These are phyloP conservation scores for Corythucha ciliata DNA, from an alignment of 2,888 invertebrate genomes.

Conservation along the genomic window DNA sequence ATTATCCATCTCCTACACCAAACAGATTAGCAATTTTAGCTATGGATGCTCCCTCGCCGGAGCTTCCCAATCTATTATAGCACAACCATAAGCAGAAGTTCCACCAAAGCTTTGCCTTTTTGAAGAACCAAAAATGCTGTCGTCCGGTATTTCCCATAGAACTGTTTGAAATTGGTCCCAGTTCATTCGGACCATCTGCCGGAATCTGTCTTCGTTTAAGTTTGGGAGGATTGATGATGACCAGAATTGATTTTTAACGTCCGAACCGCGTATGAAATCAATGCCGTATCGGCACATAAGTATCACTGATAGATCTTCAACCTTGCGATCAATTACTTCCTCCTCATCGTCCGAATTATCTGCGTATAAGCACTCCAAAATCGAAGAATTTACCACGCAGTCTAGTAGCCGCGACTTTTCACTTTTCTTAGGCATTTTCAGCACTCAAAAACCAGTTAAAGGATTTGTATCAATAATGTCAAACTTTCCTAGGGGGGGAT, in stretches of 20 bases:
- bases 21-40: conserved; percentile 12
- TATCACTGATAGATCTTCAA: too few species aligned
- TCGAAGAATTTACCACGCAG: too few species aligned
- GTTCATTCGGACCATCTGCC: conserved; percentile 14
- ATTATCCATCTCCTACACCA: conserved; percentile 9
- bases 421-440: too few species aligned
- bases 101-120: not conserved
- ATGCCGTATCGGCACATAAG: conserved; percentile 3
- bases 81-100: conserved; percentile 2
- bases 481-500: too few species aligned
- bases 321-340: too few species aligned
- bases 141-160: not conserved
- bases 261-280: conserved; percentile 5
- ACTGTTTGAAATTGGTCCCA: conserved; percentile 6
- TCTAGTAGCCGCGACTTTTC: too few species aligned
- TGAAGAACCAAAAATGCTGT: not conserved
- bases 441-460: too few species aligned
- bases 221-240: conserved; percentile 1
- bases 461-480: too few species aligned
- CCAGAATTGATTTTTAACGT: not conserved
- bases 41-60: conserved; percentile 1
- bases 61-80: conserved; percentile 11
- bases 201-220: conserved; percentile 6
- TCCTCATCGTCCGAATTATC: too few species aligned
- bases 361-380: too few species aligned